Evolutionary conservation across 2,888 invertebrate species (phyloP).

Genomic region (Nymphalis polychloros): DNA sequence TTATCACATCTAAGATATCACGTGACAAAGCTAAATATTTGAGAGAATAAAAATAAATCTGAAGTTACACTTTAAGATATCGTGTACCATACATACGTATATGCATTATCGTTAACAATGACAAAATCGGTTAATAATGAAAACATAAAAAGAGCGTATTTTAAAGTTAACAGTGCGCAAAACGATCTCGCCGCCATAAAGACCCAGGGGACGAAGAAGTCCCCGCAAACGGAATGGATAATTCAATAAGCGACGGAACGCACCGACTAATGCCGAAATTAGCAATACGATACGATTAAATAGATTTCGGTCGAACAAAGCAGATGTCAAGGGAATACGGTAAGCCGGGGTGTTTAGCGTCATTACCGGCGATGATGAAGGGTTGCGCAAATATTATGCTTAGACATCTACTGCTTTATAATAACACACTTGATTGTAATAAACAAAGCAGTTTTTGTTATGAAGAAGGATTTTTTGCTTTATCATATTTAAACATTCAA

Average conservation of each 20-base stretch:
- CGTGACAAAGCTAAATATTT: too few species aligned
- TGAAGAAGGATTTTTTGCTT: neutral
- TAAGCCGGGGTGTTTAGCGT: conserved; percentile 60
- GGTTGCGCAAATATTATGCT: conserved; percentile 54
- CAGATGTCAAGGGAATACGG: conserved; percentile 65
- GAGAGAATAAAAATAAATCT: too few species aligned
- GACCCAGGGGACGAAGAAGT: conserved; percentile 57
- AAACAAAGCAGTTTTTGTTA: neutral
- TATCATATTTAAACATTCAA: too few species aligned
- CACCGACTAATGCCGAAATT: conserved; percentile 75
- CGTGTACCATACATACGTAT: too few species aligned
- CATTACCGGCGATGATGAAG: conserved; percentile 68
- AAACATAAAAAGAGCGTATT: conserved; percentile 21
- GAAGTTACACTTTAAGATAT: too few species aligned
- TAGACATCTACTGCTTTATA: conserved; percentile 9
- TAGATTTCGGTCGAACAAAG: conserved; percentile 75
- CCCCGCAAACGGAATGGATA: conserved; percentile 78
- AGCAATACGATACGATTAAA: conserved; percentile 81
- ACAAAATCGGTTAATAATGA: neutral
- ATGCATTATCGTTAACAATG: neutral
- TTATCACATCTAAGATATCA: too few species aligned
- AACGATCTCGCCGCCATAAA: conserved; percentile 36
- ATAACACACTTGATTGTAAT: neutral
- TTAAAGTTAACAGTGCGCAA: conserved; percentile 29
- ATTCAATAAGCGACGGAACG: conserved; percentile 79